Evolutionary conservation across 2,888 invertebrate genomes (phyloP), one percentile per base, ranked within the genome.

Genomic region (Desoria tigrina): DNA sequence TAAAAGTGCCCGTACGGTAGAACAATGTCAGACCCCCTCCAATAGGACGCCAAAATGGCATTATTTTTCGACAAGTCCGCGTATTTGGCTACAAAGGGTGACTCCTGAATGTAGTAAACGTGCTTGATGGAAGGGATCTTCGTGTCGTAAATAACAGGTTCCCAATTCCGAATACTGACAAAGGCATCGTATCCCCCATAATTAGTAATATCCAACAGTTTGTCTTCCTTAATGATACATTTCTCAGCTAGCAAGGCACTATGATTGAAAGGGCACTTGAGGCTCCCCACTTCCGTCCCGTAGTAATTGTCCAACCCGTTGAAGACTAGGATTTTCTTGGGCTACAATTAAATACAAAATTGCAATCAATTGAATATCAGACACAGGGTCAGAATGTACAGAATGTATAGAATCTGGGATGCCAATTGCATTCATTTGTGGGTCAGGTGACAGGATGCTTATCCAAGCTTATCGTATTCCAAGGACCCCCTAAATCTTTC

Each of bases 261-360:
- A 21, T 28, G 26, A 18, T 39, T 24, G 24, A 63, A 63, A 2
- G 66, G 62, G 37, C 66, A 66, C 4, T 54, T 63, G 1, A 66
- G 24, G 21, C 39, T 45, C n/a, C 62, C 66, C n/a, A 6, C 45
- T 23, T 58, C 42, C 1, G 51, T 42, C 14, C 62, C 62, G 54
- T 58, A 66, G 32, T 62, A 66, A 24, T 24, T 53, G 27, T 45
- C 37, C 6, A 59, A 24, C 7, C 55, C 62, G 23, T 66, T 54
- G 49, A 59, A 54, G 1, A 66, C 62, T 26, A 66, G 23, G 32
- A 66, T 66, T 39, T 55, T 66, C 42, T 66, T 66, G n/a, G 58
- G 66, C 66, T 66, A 28, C 21, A 61, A 45, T 32, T 11, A 45
- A 45, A 21, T 45, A 21, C 16, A 45, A 45, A 11, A 16, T 39